phyloP scores from a whole-genome alignment of 2,797 vertebrate genomes.

The Knipowitschia caucasica region DNA sequence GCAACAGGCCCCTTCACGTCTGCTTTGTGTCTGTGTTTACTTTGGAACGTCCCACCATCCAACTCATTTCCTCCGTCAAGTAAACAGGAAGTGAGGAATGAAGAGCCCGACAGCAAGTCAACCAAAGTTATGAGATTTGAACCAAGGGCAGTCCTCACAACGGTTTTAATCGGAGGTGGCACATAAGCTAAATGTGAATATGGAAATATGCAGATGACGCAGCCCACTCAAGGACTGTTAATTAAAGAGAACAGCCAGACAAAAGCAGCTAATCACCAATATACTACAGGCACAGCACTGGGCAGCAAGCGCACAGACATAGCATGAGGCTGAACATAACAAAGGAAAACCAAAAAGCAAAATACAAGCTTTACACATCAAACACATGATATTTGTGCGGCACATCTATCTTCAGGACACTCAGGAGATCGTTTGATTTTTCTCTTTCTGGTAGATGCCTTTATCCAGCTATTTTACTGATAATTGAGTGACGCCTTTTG shows the following conservation, averaged over 20 bases:
- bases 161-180: constrained; percentile 26
- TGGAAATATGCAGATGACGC: constrained; percentile 53
- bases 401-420: constrained; percentile 6
- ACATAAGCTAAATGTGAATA: constrained; percentile 42
- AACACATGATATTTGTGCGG: constrained; percentile 3
- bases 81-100: constrained; percentile 17
- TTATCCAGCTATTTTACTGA: background rate
- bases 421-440: background rate
- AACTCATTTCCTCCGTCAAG: constrained; percentile 40
- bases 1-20: constrained; percentile 16
- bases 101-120: constrained; percentile 4
- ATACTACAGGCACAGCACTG: background rate
- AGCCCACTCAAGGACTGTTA: constrained; percentile 48
- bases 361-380: background rate
- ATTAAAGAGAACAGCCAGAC: constrained; percentile 53
- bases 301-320: no score
- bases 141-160: constrained; percentile 22
- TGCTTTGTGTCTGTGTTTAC: constrained; percentile 2
- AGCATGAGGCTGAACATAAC: constrained; percentile 6
- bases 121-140: constrained; percentile 14
- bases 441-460: background rate
- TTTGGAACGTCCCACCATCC: constrained; percentile 23
- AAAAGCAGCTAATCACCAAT: constrained; percentile 39
- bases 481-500: background rate
- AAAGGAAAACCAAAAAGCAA: background rate